phyloP scores from a whole-genome alignment of 2,113 vertebrate species.

The Upupa epops region DNA sequence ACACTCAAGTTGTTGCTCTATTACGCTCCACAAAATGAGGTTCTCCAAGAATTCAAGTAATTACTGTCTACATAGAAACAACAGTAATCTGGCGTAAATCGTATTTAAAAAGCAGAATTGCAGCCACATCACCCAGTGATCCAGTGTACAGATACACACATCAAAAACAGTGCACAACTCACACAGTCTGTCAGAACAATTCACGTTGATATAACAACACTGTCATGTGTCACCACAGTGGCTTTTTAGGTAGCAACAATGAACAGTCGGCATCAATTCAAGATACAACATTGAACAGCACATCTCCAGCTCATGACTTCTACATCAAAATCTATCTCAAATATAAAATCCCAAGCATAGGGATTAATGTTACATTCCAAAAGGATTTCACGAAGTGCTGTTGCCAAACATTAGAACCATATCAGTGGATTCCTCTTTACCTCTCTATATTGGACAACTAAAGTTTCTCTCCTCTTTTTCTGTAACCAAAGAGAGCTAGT shows the following conservation, averaged over 20 bases:
- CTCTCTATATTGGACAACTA: background rate
- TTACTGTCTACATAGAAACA: background rate
- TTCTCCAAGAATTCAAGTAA: background rate
- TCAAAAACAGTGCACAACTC: background rate
- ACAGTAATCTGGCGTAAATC: background rate
- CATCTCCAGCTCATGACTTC: background rate
- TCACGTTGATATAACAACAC: constrained; percentile 12
- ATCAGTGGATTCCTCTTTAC: background rate
- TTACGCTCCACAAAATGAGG: background rate
- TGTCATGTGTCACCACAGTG: background rate
- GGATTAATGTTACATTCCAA: background rate
- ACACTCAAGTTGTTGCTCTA: background rate
- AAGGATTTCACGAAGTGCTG: background rate
- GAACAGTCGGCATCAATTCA: constrained; percentile 18
- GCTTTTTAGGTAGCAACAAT: constrained; percentile 15
- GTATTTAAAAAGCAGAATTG: background rate
- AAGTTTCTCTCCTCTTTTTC: background rate
- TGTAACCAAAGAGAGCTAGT: background rate
- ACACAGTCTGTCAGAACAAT: constrained; percentile 14
- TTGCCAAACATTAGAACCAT: background rate
- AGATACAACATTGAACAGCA: background rate
- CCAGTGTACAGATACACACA: background rate
- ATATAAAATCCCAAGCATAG: background rate
- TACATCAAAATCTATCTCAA: constrained; percentile 12
- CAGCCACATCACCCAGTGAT: background rate